Evolutionary conservation across 2,797 vertebrate species (phyloP).

Genomic region (Typhlichthys eigenmanni): DNA sequence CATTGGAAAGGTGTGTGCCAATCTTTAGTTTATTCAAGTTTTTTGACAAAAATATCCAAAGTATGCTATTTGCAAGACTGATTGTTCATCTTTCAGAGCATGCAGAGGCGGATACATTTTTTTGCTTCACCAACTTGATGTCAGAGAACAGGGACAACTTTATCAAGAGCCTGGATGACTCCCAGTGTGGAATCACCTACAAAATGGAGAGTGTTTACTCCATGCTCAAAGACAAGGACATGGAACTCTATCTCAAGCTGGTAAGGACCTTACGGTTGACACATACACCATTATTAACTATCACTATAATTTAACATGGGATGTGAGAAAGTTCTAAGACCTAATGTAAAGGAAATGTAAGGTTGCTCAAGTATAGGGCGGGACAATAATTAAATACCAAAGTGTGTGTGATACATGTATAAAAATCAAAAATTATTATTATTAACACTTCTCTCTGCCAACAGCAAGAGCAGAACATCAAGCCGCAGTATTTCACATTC

Average conservation of each 20-base stretch:
- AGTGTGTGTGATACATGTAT: too few species aligned
- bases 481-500: constrained; percentile 98
- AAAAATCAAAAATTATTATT: too few species aligned
- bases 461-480: constrained; percentile 98
- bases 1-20: constrained; percentile 90
- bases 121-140: constrained; percentile 99
- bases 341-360: too few species aligned
- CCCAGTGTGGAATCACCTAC: constrained; percentile 96
- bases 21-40: too few species aligned
- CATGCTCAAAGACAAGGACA: constrained; percentile 91
- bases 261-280: constrained; percentile 67
- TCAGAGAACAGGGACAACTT: constrained; percentile 98
- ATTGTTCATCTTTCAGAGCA: constrained; percentile 79
- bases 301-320: too few species aligned
- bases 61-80: background rate
- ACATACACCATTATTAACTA: too few species aligned
- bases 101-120: constrained; percentile 95
- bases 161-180: constrained; percentile 98
- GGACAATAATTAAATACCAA: too few species aligned
- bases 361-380: too few species aligned
- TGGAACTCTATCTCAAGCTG: constrained; percentile 91
- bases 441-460: background rate
- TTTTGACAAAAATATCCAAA: too few species aligned
- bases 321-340: too few species aligned
- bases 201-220: constrained; percentile 98